A percentile compares a stretch with the other conserved stretches of the same genome.
Evolutionary conservation across 2,888 invertebrate genomes (phyloP).

Genomic region (Zaprionus bogoriensis): DNA sequence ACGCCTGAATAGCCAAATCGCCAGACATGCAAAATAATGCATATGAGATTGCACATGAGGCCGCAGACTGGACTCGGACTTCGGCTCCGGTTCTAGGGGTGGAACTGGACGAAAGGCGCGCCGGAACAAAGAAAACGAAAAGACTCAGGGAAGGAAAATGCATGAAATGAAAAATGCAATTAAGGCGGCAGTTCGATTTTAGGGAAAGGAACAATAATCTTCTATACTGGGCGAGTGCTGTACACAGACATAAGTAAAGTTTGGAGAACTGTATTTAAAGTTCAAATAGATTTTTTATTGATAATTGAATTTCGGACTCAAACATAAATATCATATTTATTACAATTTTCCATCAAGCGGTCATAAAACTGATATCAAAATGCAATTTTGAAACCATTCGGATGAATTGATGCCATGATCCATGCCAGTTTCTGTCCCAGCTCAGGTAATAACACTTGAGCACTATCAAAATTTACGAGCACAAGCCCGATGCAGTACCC

Average conservation of each 20-base stretch:
- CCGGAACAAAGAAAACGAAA: conserved; percentile 8
- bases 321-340: conserved; percentile 49
- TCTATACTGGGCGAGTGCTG: background rate
- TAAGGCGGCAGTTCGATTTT: conserved; percentile 7
- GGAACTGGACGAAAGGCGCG: conserved; percentile 61
- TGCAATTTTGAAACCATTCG: conserved; percentile 52
- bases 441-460: conserved; percentile 61
- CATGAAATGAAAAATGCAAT: conserved; percentile 17
- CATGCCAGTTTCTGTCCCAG: background rate
- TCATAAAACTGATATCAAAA: conserved; percentile 66
- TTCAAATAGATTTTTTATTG: conserved; percentile 9
- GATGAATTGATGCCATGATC: conserved; percentile 53
- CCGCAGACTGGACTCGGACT: conserved; percentile 12
- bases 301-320: background rate
- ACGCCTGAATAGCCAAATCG: conserved; percentile 75
- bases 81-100: conserved; percentile 60
- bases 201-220: background rate
- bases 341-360: conserved; percentile 61
- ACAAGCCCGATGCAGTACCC: conserved; percentile 52
- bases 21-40: conserved; percentile 78
- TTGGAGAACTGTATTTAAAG: background rate
- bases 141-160: conserved; percentile 6
- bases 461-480: conserved; percentile 69
- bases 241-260: background rate
- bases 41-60: conserved; percentile 57